A percentile compares a stretch with the other conserved stretches of the same genome.
Conservation (phyloP, 2,888 invertebrate genomes). For the Calliphora vomitoria region DNA sequence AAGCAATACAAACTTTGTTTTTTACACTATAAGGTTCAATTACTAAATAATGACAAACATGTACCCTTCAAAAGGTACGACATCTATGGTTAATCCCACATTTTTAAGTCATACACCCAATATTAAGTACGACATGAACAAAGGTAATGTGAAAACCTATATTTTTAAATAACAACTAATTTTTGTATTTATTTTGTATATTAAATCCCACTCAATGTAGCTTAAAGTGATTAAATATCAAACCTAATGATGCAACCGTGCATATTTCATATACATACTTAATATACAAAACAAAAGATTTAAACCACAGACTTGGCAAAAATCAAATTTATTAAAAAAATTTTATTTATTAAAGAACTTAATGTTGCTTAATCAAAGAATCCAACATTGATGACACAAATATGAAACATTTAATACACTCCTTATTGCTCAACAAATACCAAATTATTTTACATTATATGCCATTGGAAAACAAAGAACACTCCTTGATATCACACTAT, state of each 20-base stretch:
- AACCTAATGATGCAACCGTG: neutral
- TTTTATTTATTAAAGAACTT: no score
- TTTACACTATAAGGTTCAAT: no score
- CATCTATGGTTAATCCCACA: no score
- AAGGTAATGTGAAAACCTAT: no score
- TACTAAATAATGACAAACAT: no score
- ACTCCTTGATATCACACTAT: slow-evolving; percentile 63
- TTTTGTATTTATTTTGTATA: neutral
- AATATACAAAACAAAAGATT: slow-evolving; percentile 21
- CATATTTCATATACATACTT: neutral
- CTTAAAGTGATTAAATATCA: slow-evolving; percentile 31
- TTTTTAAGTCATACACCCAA: no score
- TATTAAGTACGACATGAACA: no score
- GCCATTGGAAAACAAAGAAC: slow-evolving; percentile 37
- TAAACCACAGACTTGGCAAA: neutral
- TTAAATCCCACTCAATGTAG: slow-evolving; percentile 20
- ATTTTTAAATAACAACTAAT: neutral
- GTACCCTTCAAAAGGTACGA: no score
- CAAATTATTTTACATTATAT: slow-evolving; percentile 13
- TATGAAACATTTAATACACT: slow-evolving; percentile 55
- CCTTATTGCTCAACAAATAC: slow-evolving; percentile 53
- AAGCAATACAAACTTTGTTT: no score
- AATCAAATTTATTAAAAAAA: neutral
- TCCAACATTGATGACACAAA: slow-evolving; percentile 38
- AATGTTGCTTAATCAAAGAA: neutral